Evolutionary conservation across 2,888 invertebrate genomes (phyloP), one percentile per base, ranked within the genome.

Genomic region (Nemotelus nigrinus): DNA sequence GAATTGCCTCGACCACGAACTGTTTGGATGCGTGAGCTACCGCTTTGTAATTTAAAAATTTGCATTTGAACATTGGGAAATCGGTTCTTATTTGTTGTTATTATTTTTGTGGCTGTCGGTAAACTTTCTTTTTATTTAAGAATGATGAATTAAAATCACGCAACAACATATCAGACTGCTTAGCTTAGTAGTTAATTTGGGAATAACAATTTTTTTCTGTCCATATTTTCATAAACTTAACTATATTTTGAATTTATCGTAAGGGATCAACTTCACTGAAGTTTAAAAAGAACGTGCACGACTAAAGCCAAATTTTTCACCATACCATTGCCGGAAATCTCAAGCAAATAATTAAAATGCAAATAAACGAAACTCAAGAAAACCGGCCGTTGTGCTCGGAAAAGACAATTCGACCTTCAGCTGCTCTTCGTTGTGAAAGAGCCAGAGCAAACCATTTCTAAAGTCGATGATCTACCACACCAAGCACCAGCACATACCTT

Each of bases 1-100:
- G 99, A 8, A 99, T 99, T 25, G 98, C 98, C 0, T 98, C 98
- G 47, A 99, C 99, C 0, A 99, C 99, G 0, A 99, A 99, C 88
- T 98, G 98, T 87, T 89, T 98, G 58, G 96, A 99, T 81, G 93
- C 97, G 95, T 94, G 86, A 81, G 79, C 75, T 74, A 25, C 50
- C 50, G 53, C 25, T 25, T 25, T 25, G 25, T 25, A 25, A 25
- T 25, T 25, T 25, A 25, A 25, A 25, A 25, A 25, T 74, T 77
- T 3, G 48, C 57, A 70, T 60, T 53, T 8, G 25, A 1, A 25
- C 25, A 25, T 25, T 25, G 25, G 25, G 25, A 25, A 1, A 25
- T 25, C 0, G 1, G 25, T 25, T 25, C 25, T 25, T 25, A 25
- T 25, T 25, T 25, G 25, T 25, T 25, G 0, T 25, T 25, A 25